Conservation (phyloP, 2,888 invertebrate species). For the Sinhomidia bicolor region DNA sequence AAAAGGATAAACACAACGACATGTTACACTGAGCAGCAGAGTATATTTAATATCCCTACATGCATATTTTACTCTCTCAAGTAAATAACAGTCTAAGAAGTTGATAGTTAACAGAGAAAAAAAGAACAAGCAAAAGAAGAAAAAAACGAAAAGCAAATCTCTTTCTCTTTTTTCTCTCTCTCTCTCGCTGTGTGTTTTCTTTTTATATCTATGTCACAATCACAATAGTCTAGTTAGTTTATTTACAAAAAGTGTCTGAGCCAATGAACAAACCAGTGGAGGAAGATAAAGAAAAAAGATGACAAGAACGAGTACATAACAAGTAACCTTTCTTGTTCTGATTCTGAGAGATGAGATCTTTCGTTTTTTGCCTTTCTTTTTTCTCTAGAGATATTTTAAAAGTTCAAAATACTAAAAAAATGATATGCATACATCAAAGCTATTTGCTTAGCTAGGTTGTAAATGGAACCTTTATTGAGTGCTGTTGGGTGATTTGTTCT, state of each 20-base stretch:
- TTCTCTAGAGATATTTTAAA: background rate
- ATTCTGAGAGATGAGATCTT: background rate
- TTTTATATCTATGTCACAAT: conserved; percentile 41
- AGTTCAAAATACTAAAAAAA: too few relatives aligned
- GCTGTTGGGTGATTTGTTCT: too few relatives aligned
- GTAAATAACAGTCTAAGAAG: background rate
- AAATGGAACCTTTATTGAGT: too few relatives aligned
- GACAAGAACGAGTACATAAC: conserved; percentile 14
- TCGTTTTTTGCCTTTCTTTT: background rate
- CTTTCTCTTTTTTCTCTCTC: background rate
- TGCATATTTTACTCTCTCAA: background rate
- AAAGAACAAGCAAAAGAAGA: background rate
- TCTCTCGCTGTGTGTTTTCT: too few relatives aligned
- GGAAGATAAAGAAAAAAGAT: conserved; percentile 20
- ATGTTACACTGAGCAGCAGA: background rate
- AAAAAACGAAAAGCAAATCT: conserved; percentile 40
- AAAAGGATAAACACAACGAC: background rate
- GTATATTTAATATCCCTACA: background rate
- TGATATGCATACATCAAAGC: background rate
- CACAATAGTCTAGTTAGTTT: conserved; percentile 22
- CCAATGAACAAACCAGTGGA: conserved; percentile 34
- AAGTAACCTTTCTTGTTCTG: conserved; percentile 17
- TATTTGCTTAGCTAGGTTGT: too few relatives aligned
- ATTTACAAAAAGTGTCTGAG: conserved; percentile 34
- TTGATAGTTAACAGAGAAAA: background rate